Evolutionary conservation across 2,797 vertebrate species (phyloP), one percentile per base, ranked within the genome.

Genomic region (Tauraco hartlaubi): DNA sequence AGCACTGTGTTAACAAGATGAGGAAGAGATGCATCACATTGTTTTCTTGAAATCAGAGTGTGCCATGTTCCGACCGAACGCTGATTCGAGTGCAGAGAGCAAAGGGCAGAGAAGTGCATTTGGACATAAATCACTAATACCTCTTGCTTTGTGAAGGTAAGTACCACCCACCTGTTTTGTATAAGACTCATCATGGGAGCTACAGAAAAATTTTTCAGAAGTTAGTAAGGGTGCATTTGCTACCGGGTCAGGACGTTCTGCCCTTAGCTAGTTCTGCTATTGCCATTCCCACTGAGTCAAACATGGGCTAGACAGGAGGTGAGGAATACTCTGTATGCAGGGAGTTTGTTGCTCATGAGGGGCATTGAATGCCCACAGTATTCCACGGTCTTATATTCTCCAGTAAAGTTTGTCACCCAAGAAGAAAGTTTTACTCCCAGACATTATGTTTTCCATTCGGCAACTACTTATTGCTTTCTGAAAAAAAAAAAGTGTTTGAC

Each of bases 181-280:
- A 2, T 3, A 91, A 94, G 55, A 80, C 69, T 85, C 72, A 37
- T 28, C 84, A 63, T 49, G 82, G 91, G 62, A 97, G 91, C 90
- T 96, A 95, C 67, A 96, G 95, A 89, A 88, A 90, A 89, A 92
- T 37, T 19, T 72, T 73, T 54, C 63, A 94, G 7, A 90, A 79
- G 77, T 96, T 95, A 95, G 83, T 82, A 61, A 21, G 61, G 54
- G 46, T 37, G 15, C 55, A 84, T 6, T 3, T 43, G 74, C 12
- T 48, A 52, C 43, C 0, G 0, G 41, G 19, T 39, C 39, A 58
- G 89, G 73, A 9, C 6, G 43, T 25, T 56, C 67, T 88, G 69
- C 48, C 41, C 43, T 44, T 10, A 23, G 51, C 69, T 67, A n/a
- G 19, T 17, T 69, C 81, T 46, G 44, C 29, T 88, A 41, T 0